A percentile compares a stretch with the other conserved stretches of the same genome.
phyloP scores from a whole-genome alignment of 2,888 invertebrate genomes.

The Steromphala cineraria region DNA sequence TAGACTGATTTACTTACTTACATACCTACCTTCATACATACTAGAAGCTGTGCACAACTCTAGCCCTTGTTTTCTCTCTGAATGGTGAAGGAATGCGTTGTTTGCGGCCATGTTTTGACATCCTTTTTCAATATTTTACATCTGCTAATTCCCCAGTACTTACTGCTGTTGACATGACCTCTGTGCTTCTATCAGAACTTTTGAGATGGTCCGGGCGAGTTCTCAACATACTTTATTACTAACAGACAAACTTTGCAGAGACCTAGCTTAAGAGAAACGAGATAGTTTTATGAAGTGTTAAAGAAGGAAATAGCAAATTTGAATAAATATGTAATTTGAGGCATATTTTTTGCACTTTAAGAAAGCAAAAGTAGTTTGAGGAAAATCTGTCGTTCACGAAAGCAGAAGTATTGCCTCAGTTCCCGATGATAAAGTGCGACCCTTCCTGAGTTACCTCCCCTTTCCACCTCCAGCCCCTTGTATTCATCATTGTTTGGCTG shows the following conservation, averaged over 20 bases:
- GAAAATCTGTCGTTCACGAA: no score
- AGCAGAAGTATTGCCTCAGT: no score
- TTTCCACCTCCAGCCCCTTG: no score
- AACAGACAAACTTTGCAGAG: constrained; percentile 10
- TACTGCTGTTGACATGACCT: constrained; percentile 22
- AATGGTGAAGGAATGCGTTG: constrained; percentile 16
- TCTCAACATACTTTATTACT: neutral
- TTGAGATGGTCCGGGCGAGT: constrained; percentile 33
- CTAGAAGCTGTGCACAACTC: constrained; percentile 12
- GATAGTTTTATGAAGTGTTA: neutral
- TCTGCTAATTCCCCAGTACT: constrained; percentile 8
- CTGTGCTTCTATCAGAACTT: constrained; percentile 33
- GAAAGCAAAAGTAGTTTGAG: no score
- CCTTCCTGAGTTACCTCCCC: no score
- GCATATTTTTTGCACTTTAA: neutral
- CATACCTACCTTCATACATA: no score
- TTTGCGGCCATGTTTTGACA: constrained; percentile 11
- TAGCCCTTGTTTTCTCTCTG: constrained; percentile 6
- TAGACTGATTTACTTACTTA: neutral
- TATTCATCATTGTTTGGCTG: neutral
- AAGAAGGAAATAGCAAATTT: neutral
- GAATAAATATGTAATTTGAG: neutral
- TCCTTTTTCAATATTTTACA: constrained; percentile 13
- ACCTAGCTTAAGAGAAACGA: neutral
- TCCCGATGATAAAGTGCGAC: no score